Percentiles rank a stretch among this genome's conserved stretches.
phyloP scores from a whole-genome alignment of 2,113 vertebrate species.

The Castor canadensis region DNA sequence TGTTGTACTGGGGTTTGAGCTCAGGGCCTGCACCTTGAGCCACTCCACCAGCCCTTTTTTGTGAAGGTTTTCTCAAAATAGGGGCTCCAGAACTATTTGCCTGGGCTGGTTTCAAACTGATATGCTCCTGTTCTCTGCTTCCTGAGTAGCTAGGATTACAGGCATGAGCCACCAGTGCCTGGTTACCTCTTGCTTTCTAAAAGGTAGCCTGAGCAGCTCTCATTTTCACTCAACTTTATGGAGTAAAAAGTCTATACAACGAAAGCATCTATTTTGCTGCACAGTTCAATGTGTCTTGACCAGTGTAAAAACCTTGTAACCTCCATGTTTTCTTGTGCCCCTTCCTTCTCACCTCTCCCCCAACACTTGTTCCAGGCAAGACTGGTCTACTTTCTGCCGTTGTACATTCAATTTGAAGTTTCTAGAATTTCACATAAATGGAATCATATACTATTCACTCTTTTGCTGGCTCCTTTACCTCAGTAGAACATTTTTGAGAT shows the following conservation, averaged over 20 bases:
- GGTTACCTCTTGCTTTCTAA: slow-evolving; percentile 31
- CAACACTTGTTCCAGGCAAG: background rate
- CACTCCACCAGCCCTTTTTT: too few relatives aligned
- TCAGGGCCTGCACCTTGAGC: too few relatives aligned
- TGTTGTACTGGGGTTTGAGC: too few relatives aligned
- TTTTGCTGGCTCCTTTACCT: background rate
- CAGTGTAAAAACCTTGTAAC: background rate
- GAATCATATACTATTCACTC: background rate
- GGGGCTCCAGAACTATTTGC: too few relatives aligned
- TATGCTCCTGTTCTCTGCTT: too few relatives aligned
- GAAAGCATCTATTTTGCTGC: background rate
- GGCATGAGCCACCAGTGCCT: too few relatives aligned
- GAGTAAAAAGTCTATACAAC: background rate
- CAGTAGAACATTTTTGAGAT: background rate
- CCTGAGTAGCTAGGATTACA: too few relatives aligned
- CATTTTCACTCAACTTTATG: background rate
- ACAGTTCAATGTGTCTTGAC: background rate
- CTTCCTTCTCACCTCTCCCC: background rate
- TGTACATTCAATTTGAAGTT: slow-evolving; percentile 1
- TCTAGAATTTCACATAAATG: background rate
- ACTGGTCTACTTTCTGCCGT: background rate
- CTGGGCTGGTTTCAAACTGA: too few relatives aligned
- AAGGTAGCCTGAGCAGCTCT: slow-evolving; percentile 5
- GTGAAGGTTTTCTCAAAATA: too few relatives aligned
- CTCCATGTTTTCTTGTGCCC: background rate